Evolutionary conservation across 2,888 invertebrate species (phyloP).

Genomic region (Apodemia hepburni): DNA sequence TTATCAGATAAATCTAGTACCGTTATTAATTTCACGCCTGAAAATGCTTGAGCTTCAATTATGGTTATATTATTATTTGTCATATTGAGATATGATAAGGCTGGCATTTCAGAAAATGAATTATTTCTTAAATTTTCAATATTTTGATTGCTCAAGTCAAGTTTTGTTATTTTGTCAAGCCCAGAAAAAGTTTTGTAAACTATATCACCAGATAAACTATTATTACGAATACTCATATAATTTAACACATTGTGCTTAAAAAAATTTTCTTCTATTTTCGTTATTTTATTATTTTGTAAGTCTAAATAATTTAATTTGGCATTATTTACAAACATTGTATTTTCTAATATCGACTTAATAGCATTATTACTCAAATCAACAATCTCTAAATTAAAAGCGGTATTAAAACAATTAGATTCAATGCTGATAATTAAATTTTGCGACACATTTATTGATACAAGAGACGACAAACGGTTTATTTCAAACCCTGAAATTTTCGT

Average conservation of each 20-base stretch:
- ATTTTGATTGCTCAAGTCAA: constrained; percentile 50
- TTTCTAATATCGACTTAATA: constrained; percentile 47
- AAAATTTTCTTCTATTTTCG: constrained; percentile 44
- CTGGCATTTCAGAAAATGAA: constrained; percentile 44
- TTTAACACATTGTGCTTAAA: constrained; percentile 46
- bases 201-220: constrained; percentile 48
- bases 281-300: constrained; percentile 50
- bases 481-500: background rate
- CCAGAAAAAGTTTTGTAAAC: constrained; percentile 49
- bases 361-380: constrained; percentile 56
- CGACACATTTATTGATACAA: background rate
- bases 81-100: constrained; percentile 43
- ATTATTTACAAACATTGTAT: constrained; percentile 50
- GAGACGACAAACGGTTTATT: background rate
- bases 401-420: constrained; percentile 53
- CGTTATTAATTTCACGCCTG: constrained; percentile 35
- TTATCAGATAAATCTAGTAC: constrained; percentile 57
- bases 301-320: constrained; percentile 45
- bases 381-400: constrained; percentile 41
- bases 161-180: constrained; percentile 38
- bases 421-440: constrained; percentile 43
- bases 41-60: constrained; percentile 47
- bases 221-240: constrained; percentile 50
- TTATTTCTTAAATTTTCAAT: constrained; percentile 42
- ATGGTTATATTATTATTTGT: constrained; percentile 47